Evolutionary conservation across 1,140 invertebrate genomes (phyloP).

Genomic region (Plectrocnemia conspersa): DNA sequence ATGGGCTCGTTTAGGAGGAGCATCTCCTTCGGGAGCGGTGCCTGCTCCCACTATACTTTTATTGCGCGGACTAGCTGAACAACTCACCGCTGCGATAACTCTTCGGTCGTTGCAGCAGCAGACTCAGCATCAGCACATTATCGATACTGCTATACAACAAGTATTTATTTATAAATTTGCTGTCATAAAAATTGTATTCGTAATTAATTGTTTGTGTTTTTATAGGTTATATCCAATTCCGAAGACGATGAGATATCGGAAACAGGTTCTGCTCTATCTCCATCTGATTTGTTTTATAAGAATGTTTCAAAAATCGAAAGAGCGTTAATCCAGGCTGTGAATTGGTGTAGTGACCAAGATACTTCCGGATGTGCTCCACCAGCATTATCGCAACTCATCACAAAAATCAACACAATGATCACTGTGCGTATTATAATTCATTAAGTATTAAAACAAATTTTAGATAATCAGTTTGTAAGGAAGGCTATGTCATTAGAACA

Average conservation of each 20-base stretch:
- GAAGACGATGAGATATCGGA: conserved; percentile 34
- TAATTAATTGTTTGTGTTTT: conserved; percentile 4
- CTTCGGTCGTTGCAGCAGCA: conserved; percentile 59
- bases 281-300: conserved; percentile 42
- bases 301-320: conserved; percentile 37
- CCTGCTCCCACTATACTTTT: conserved; percentile 67
- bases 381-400: conserved; percentile 34
- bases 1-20: conserved; percentile 66
- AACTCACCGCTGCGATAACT: conserved; percentile 68
- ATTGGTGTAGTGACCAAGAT: conserved; percentile 32
- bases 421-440: conserved; percentile 26
- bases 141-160: conserved; percentile 48
- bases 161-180: conserved; percentile 41
- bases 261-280: conserved; percentile 37
- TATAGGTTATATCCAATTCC: background rate
- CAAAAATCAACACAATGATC: conserved; percentile 30
- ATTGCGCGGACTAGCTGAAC: conserved; percentile 67
- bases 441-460: no score
- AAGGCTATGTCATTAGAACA: background rate
- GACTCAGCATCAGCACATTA: conserved; percentile 36
- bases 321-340: conserved; percentile 36
- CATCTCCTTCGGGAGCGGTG: conserved; percentile 67
- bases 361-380: conserved; percentile 32
- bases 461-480: no score
- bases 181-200: conserved; percentile 18